Evolutionary conservation across 2,888 invertebrate species (phyloP).

Genomic region (Papilio gigon): DNA sequence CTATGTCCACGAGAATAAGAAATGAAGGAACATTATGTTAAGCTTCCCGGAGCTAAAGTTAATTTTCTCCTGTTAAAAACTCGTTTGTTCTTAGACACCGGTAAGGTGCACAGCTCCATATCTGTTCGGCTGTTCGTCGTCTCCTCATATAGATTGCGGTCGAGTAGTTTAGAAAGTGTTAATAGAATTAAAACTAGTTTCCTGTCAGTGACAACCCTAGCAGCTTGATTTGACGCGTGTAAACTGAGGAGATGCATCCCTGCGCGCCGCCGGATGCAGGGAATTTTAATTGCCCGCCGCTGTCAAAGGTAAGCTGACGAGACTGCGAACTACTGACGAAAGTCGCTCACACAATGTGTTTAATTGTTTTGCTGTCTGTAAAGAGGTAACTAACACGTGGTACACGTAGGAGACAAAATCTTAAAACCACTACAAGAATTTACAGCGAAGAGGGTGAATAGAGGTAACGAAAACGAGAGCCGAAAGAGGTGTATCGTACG

Average conservation of each 20-base stretch:
- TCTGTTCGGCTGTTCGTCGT: neutral
- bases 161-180: neutral
- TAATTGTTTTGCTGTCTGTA: neutral
- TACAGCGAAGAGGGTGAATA: too few species aligned
- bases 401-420: too few species aligned
- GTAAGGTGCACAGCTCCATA: neutral
- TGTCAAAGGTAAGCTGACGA: slow-evolving; percentile 46
- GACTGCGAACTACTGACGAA: slow-evolving; percentile 12
- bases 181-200: slow-evolving; percentile 7
- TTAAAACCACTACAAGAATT: too few species aligned
- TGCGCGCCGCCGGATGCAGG: neutral
- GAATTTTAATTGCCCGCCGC: slow-evolving; percentile 42
- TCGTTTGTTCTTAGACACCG: neutral
- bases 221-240: slow-evolving; percentile 20
- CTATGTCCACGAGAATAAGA: too few species aligned
- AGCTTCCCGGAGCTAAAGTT: neutral
- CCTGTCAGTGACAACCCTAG: slow-evolving; percentile 5
- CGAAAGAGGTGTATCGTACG: too few species aligned
- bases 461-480: too few species aligned
- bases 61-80: neutral
- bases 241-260: slow-evolving; percentile 11
- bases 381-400: neutral
- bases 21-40: neutral
- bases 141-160: neutral
- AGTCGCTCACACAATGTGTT: neutral